Evolutionary conservation across 1,140 invertebrate species (phyloP), one percentile per base, ranked within the genome.

Genomic region (Leucophenga varia): DNA sequence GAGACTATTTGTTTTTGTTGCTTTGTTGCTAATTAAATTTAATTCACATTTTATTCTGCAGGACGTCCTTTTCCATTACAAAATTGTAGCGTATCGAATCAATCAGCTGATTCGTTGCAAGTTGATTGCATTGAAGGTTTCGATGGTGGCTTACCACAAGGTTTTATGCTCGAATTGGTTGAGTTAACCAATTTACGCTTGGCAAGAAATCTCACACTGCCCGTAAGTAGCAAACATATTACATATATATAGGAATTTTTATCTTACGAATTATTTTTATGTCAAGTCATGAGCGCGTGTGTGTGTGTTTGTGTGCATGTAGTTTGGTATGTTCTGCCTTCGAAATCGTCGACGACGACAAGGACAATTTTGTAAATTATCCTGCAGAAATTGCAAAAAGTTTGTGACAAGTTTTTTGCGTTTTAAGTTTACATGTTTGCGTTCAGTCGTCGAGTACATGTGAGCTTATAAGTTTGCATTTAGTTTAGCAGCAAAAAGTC

Each of bases 31-130:
- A 39, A 21, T 39, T 28, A 22, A 40, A 13, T 13, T n/a, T 8
- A 14, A 40, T 8, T 21, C 10, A 21, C 8, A 10, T 13, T 37
- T 16, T 17, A 13, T 49, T 22, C 30, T 78, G 54, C 79, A 85
- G 91, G 91, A 56, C 86, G 88, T 19, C 92, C 92, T 9, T 91
- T 93, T 64, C 84, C 89, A 20, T 78, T 93, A 28, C 82, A 89
- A 53, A 94, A 94, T 75, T 95, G 92, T 74, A 86, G 86, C n/a
- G 81, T 93, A n/a, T 81, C 86, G 41, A 94, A 94, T 74, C 88
- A 90, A 67, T 93, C 89, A 35, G 83, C 85, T 45, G 88, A 93
- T 58, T 87, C 88, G 1, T 61, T 93, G 40, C 81, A 86, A 61
- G 86, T 92, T 3, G 84, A 88, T 32, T 93, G 90, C 60, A 79